Percentiles rank a stretch among this genome's conserved stretches.
Evolutionary conservation across 2,113 vertebrate species (phyloP).

Genomic region (Brachypodius melanocephalos): DNA sequence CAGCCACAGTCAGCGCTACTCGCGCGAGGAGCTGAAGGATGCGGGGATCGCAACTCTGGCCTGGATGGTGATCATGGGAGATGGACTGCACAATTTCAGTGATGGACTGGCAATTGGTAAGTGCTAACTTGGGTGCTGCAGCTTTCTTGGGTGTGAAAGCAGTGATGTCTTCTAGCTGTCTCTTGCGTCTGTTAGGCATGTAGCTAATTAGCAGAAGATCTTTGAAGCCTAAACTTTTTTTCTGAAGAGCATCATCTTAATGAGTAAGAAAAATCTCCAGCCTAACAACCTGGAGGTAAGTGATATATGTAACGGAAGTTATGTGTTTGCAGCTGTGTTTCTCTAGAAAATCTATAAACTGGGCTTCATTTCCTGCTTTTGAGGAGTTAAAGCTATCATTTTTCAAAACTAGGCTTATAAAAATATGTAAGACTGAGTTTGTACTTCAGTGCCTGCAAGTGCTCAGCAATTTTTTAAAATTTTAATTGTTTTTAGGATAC

Average conservation of each 20-base stretch:
- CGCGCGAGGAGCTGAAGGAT: constrained; percentile 88
- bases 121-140: not conserved
- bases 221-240: not conserved
- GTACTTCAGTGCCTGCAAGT: not conserved
- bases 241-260: not conserved
- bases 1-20: constrained; percentile 92
- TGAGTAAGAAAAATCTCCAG: not conserved
- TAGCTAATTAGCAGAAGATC: not conserved
- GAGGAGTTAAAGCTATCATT: not conserved
- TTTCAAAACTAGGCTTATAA: not conserved
- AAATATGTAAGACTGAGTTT: not conserved
- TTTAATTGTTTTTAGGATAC: not conserved
- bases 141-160: not conserved
- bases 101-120: constrained; percentile 94
- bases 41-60: constrained; percentile 91
- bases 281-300: not conserved
- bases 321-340: not conserved
- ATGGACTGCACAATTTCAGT: constrained; percentile 95
- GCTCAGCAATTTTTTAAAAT: not conserved
- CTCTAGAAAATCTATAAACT: not conserved
- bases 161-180: not conserved
- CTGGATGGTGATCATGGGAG: constrained; percentile 99
- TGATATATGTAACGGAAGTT: not conserved
- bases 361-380: not conserved
- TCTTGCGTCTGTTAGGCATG: not conserved